Evolutionary conservation across 2,113 vertebrate species (phyloP), one percentile per base, ranked within the genome.

Genomic region (Takifugu bimaculatus): DNA sequence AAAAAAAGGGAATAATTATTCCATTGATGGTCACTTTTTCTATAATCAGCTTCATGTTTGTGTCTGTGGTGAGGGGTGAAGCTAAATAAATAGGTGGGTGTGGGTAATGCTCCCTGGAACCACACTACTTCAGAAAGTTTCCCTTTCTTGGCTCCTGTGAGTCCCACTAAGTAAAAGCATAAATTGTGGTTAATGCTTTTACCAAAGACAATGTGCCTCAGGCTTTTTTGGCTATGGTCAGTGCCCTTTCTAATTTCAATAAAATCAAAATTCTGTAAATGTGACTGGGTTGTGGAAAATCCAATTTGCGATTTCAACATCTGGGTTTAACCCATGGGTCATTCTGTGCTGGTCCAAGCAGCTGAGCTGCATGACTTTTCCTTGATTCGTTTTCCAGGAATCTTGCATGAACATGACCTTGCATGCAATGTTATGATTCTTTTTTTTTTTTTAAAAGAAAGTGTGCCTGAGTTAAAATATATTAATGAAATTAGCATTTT

Each of bases 241-340:
- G 43, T 80, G 78, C 70, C 73, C 69, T 73, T 72, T 83, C 44
- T 75, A 70, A 82, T 81, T 66, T 79, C 83, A 89, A 87, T 81
- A 85, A 79, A 85, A 60, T 77, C 82, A 84, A 85, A 65, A 51
- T 1, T 77, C 84, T 79, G 74, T 72, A 86, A 75, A 68, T 77
- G 75, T 32, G 43, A 71, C 76, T 82, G 65, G 67, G 69, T 77
- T 79, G 77, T 78, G 82, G 74, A 86, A 88, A 88, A 86, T 86
- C 72, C 78, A 74, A 83, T 85, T 82, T 86, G 79, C 83, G 83
- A 88, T 87, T 87, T 75, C 73, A 81, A 75, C 81, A 83, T 84
- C 71, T 79, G 77, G 68, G 58, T 70, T 71, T 63, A 80, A 83
- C 80, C 73, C 82, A 76, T 82, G 68, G 75, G 52, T 62, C 48